Evolutionary conservation across 2,888 invertebrate species (phyloP).

Genomic region (Rhagonycha fulva): DNA sequence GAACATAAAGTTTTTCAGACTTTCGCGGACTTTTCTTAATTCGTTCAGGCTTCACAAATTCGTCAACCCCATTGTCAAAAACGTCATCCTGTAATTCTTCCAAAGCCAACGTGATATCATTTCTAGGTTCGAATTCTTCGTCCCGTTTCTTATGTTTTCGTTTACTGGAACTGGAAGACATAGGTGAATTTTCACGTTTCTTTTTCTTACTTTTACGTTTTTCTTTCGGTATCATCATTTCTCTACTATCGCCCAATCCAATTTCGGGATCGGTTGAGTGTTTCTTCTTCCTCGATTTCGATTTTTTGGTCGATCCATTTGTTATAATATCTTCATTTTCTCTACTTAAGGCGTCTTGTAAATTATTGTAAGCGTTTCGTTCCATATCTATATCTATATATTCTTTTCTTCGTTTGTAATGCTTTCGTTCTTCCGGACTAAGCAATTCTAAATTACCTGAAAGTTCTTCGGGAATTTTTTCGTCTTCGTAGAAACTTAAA

Average conservation of each 20-base stretch:
- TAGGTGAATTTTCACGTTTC: conserved; percentile 47
- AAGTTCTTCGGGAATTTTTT: conserved; percentile 54
- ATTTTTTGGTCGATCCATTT: conserved; percentile 47
- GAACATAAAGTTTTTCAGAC: conserved; percentile 53
- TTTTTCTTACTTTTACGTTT: conserved; percentile 54
- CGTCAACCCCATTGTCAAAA: conserved; percentile 50
- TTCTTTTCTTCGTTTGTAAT: conserved; percentile 51
- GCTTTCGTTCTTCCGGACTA: conserved; percentile 54
- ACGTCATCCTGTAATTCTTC: conserved; percentile 57
- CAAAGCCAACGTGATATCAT: conserved; percentile 52
- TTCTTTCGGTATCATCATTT: conserved; percentile 56
- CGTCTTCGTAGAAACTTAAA: conserved; percentile 56
- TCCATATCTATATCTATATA: conserved; percentile 49
- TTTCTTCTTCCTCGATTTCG: conserved; percentile 52
- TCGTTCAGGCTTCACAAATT: conserved; percentile 42
- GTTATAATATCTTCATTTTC: conserved; percentile 49
- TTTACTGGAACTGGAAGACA: conserved; percentile 41
- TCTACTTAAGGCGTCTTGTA: conserved; percentile 49
- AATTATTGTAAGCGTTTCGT: conserved; percentile 52
- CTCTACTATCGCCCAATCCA: conserved; percentile 53
- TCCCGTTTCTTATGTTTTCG: conserved; percentile 52
- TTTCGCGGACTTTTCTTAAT: conserved; percentile 49
- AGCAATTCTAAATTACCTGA: conserved; percentile 54
- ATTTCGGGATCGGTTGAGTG: conserved; percentile 38
- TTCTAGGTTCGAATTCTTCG: conserved; percentile 50